Conservation (phyloP, 2,888 invertebrate genomes). For the Thymelicus acteon region DNA sequence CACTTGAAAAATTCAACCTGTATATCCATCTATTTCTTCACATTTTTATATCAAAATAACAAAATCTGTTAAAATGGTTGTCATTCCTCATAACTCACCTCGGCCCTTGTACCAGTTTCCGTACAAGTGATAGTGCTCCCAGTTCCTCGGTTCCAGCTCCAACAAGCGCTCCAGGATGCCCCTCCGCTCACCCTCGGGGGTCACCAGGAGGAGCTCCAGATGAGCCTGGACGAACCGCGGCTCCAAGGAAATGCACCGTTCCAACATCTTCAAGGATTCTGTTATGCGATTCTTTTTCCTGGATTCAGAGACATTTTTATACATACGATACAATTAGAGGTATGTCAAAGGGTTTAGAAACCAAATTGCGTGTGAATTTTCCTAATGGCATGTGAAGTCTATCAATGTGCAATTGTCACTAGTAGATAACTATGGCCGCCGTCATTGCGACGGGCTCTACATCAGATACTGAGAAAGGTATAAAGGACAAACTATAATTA, state of each 20-base stretch:
- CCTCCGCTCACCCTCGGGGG: conserved; percentile 81
- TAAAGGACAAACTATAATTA: too few relatives aligned
- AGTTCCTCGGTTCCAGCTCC: conserved; percentile 87
- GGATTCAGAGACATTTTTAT: conserved; percentile 47
- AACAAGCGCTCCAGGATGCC: conserved; percentile 86
- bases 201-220: conserved; percentile 86
- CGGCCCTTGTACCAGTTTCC: conserved; percentile 89
- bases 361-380: too few relatives aligned
- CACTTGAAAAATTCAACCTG: too few relatives aligned
- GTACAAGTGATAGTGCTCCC: conserved; percentile 89
- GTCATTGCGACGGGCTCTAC: too few relatives aligned
- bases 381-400: too few relatives aligned
- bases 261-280: conserved; percentile 88
- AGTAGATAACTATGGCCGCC: too few relatives aligned
- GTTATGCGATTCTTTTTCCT: conserved; percentile 88
- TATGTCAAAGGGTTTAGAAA: too few relatives aligned
- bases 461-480: too few relatives aligned
- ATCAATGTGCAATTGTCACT: too few relatives aligned
- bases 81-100: conserved; percentile 73
- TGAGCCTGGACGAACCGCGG: conserved; percentile 89
- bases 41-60: background rate
- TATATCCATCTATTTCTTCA: too few relatives aligned
- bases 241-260: conserved; percentile 87
- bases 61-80: background rate
- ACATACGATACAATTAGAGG: too few relatives aligned